Evolutionary conservation across 2,113 vertebrate genomes (phyloP), one percentile per base, ranked within the genome.

Genomic region (Grallaria varia): DNA sequence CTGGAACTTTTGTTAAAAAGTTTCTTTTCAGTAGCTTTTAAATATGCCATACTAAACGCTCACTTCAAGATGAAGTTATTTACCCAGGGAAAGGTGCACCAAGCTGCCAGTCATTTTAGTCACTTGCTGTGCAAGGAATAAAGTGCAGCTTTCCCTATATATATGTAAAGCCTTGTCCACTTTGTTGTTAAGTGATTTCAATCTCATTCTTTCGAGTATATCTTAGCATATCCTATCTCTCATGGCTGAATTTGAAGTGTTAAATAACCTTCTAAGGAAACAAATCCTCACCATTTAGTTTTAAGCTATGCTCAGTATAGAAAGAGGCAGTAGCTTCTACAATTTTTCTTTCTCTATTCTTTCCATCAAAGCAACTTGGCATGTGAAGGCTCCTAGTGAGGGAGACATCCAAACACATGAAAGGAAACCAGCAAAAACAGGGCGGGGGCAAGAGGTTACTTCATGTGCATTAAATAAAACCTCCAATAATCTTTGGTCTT

Each of bases 381-480:
- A 59, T 39, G 21, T 88, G 80, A 90, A 95, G 71, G 39, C 24
- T 92, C 59, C 72, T 62, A 59, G 44, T 78, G 49, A 92, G 84
- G 72, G 55, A 80, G 37, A 86, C 59, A 92, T 88, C 52, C 50
- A 90, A 93, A 49, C 4, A 9, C 31, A 74, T 90, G 86, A 77
- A 94, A 91, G 55, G 35, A 95, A 92, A 94, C 15, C 30, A 89
- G 83, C 67, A 92, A 86, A 95, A 94, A 80, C 16, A 79, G 68
- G 25, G 25, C 0, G 0, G 37, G 85, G 63, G 35, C 6, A 10
- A 77, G 35, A n/a, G 52, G 64, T 92, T 93, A 84, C 76, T 91
- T 89, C 60, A 59, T 81, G 40, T 81, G 69, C 76, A 76, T 82
- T 88, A 95, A 95, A 95, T 84, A 75, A 93, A 95, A 82, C 30